Evolutionary conservation across 37 sponge, comb jelly and placozoan genomes (phyloP).

Genomic region (Chondrosia reniformis): DNA sequence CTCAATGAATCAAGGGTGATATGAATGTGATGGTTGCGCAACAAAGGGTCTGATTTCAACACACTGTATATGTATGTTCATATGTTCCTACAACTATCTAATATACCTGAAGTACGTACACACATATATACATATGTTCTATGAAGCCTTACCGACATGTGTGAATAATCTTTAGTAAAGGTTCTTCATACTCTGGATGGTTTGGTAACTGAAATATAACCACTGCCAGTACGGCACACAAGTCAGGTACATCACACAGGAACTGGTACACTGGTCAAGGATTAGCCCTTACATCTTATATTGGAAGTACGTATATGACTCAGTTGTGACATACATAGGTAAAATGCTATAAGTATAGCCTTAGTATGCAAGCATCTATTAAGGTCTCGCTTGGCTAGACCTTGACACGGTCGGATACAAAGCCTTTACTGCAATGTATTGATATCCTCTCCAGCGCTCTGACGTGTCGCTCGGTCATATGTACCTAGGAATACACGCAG

Average conservation of each 20-base stretch:
- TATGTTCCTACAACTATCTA: too few species aligned
- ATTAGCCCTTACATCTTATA: neutral
- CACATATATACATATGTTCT: neutral
- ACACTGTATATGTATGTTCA: neutral
- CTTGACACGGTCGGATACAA: conserved; percentile 54
- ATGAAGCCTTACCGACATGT: conserved; percentile 61
- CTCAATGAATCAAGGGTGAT: too few species aligned
- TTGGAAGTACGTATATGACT: neutral
- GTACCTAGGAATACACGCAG: conserved; percentile 20
- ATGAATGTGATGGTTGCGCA: too few species aligned
- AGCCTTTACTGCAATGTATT: conserved; percentile 49
- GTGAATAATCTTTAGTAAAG: conserved; percentile 44
- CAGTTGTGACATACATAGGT: neutral
- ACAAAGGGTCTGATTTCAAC: neutral
- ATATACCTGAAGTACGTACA: neutral
- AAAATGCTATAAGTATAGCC: neutral
- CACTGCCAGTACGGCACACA: conserved; percentile 44
- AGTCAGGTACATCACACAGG: conserved; percentile 45
- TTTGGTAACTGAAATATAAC: conserved; percentile 17
- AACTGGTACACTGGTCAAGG: conserved; percentile 33
- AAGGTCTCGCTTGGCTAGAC: neutral
- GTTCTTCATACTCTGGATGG: conserved; percentile 42
- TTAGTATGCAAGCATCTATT: neutral
- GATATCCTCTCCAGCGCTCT: conserved; percentile 64
- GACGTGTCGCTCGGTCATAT: conserved; percentile 69